These are phyloP conservation scores for Ciconia stormi DNA, from an alignment of 2,113 vertebrate species.

Conservation along the genomic window DNA sequence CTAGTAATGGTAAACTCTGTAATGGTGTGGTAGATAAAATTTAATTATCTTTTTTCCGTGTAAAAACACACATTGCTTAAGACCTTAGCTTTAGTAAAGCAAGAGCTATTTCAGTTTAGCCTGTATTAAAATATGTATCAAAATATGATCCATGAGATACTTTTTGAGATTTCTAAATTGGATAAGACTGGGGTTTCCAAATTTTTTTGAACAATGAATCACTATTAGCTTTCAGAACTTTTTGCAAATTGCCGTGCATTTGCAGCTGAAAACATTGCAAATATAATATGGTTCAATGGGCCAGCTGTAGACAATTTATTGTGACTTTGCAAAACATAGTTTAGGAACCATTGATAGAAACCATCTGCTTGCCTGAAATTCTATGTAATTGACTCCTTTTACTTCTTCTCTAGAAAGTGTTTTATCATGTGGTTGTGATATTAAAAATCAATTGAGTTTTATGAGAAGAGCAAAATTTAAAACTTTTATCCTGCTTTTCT, in stretches of 20 bases:
- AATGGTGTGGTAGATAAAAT: background rate
- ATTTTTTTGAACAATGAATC: slow-evolving; percentile 34
- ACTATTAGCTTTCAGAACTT: slow-evolving; percentile 29
- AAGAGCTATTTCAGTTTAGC: background rate
- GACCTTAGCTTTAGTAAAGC: background rate
- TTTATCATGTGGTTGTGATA: slow-evolving; percentile 20
- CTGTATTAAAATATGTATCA: background rate
- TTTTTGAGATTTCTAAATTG: background rate
- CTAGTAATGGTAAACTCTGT: slow-evolving; percentile 73
- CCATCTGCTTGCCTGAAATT: slow-evolving; percentile 58
- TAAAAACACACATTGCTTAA: background rate
- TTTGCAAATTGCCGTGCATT: slow-evolving; percentile 41
- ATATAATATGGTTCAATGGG: slow-evolving; percentile 46
- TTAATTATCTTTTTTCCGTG: background rate
- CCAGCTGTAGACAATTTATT: slow-evolving; percentile 67
- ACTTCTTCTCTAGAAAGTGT: slow-evolving; percentile 37
- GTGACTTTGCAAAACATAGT: slow-evolving; percentile 59
- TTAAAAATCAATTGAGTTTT: slow-evolving; percentile 19
- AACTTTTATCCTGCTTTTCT: background rate
- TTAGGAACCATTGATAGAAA: slow-evolving; percentile 61
- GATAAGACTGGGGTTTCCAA: background rate
- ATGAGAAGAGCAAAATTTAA: background rate
- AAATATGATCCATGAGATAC: background rate
- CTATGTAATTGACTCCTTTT: slow-evolving; percentile 49
- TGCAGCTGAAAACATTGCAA: slow-evolving; percentile 42